phyloP scores from a whole-genome alignment of 2,888 invertebrate genomes.

The Oxycera nigricornis region DNA sequence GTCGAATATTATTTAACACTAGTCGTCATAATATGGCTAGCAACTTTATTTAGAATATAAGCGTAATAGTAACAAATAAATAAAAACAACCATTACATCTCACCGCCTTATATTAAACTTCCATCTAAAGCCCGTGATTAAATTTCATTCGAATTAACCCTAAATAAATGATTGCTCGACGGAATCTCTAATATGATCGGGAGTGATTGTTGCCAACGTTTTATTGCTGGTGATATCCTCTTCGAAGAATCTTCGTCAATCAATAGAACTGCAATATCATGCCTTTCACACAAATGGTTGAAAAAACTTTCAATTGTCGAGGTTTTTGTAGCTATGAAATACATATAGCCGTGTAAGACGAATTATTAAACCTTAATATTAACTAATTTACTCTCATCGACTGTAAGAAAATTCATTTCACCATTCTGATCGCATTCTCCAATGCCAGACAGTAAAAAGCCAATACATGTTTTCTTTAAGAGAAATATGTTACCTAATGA shows the following conservation, averaged over 20 bases:
- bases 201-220: neutral
- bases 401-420: conserved; percentile 17
- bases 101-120: neutral
- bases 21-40: too few relatives aligned
- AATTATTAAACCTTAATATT: conserved; percentile 6
- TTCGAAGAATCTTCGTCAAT: conserved; percentile 21
- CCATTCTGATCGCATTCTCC: conserved; percentile 16
- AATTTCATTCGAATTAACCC: neutral
- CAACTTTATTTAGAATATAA: too few relatives aligned
- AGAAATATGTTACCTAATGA: neutral
- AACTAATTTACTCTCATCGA: neutral
- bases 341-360: neutral
- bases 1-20: too few relatives aligned
- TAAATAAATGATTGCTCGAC: conserved; percentile 8
- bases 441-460: conserved; percentile 19
- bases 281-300: conserved; percentile 17
- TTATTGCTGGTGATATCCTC: neutral
- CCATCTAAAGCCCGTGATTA: neutral
- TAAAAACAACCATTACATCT: too few relatives aligned
- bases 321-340: neutral
- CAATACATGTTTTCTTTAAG: conserved; percentile 1
- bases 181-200: conserved; percentile 25
- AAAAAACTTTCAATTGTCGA: conserved; percentile 5
- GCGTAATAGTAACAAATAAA: too few relatives aligned
- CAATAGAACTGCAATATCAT: conserved; percentile 1